phyloP scores from a whole-genome alignment of 1,140 invertebrate species.

The Bombus waltoni region DNA sequence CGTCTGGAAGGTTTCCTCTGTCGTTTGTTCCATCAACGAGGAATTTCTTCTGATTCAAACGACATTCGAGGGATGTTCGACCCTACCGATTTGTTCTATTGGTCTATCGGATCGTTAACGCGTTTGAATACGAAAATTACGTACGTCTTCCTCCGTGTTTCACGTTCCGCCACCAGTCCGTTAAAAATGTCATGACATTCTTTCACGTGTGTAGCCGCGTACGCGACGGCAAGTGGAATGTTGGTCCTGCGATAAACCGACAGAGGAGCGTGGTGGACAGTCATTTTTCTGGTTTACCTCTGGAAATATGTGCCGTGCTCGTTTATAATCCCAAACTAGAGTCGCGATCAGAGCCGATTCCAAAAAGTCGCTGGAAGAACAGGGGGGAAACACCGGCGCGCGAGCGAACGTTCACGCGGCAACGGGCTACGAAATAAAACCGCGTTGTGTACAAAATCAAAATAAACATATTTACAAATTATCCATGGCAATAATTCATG shows the following conservation, averaged over 20 bases:
- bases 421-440: conserved; percentile 67
- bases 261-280: conserved; percentile 29
- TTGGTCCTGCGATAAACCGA: conserved; percentile 23
- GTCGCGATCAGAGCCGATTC: conserved; percentile 46
- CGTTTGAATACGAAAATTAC: not conserved
- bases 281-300: conserved; percentile 62
- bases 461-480: conserved; percentile 83
- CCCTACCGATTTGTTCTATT: not conserved
- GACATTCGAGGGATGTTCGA: not conserved
- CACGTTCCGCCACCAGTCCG: not conserved
- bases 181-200: conserved; percentile 36
- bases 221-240: conserved; percentile 23
- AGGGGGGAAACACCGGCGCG: conserved; percentile 4
- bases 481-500: conserved; percentile 80
- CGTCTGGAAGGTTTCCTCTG: not conserved
- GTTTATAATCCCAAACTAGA: conserved; percentile 77
- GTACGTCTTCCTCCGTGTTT: not conserved
- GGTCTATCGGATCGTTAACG: not conserved
- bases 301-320: conserved; percentile 64
- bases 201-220: not conserved
- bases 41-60: not conserved
- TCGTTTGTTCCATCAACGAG: conserved; percentile 3
- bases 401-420: not conserved
- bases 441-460: conserved; percentile 79
- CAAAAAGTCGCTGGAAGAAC: conserved; percentile 40